These are phyloP conservation scores for Columbina picui DNA, from an alignment of 2,113 vertebrate genomes.

Conservation along the genomic window DNA sequence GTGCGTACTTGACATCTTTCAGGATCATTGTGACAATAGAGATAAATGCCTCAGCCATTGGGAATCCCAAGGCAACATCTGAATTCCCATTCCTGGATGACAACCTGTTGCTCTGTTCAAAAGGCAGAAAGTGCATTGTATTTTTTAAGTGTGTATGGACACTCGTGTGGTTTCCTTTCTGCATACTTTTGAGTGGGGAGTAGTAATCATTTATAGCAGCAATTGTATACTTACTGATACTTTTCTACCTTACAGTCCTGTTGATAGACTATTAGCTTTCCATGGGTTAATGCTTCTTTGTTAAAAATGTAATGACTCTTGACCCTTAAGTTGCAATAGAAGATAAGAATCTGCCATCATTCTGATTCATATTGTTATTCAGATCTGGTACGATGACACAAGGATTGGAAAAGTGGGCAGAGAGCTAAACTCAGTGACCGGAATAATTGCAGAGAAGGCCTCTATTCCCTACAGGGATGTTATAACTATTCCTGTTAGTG, in stretches of 20 bases:
- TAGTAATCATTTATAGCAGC: neutral
- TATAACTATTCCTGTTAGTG: neutral
- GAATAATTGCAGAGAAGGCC: neutral
- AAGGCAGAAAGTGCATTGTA: neutral
- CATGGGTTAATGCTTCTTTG: neutral
- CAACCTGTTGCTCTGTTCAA: neutral
- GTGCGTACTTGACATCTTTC: neutral
- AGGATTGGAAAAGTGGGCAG: neutral
- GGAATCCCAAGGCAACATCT: neutral
- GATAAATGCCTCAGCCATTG: neutral
- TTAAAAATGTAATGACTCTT: neutral
- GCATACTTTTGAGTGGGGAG: neutral
- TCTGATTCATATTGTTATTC: neutral
- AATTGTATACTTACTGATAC: neutral
- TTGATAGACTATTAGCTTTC: neutral
- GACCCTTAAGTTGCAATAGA: neutral
- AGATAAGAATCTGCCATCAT: neutral
- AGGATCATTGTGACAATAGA: neutral
- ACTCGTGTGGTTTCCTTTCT: neutral
- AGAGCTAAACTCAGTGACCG: neutral
- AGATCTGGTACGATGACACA: neutral
- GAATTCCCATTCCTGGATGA: neutral
- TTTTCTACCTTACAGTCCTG: neutral
- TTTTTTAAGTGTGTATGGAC: neutral
- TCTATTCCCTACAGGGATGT: neutral